Percentiles rank a stretch among this genome's conserved stretches.
phyloP scores from a whole-genome alignment of 35 echinoderm and acorn worm genomes.

The Strongylocentrotus purpuratus region DNA sequence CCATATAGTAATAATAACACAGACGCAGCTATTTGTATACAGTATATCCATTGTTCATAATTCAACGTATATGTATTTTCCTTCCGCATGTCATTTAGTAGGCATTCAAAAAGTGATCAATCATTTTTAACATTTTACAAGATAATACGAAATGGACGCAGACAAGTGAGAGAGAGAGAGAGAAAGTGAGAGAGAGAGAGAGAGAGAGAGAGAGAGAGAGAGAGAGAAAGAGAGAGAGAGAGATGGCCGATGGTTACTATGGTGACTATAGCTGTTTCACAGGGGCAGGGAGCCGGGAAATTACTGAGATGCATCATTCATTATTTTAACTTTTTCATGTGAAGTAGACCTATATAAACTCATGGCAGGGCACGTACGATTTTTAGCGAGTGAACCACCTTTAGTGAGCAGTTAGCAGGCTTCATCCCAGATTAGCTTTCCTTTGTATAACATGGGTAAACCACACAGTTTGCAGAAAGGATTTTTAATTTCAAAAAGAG shows the following conservation, averaged over 20 bases:
- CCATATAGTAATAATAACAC: no score
- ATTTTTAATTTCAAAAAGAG: background rate
- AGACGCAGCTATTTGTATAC: no score
- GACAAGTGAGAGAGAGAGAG: background rate
- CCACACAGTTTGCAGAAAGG: background rate
- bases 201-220: no score
- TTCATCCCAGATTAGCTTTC: background rate
- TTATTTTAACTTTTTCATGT: background rate
- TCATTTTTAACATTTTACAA: no score
- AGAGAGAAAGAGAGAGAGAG: background rate
- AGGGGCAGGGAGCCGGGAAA: background rate
- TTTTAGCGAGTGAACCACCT: background rate
- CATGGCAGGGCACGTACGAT: background rate
- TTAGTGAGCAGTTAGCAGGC: background rate
- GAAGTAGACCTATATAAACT: background rate
- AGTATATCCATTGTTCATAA: no score
- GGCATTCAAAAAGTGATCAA: no score
- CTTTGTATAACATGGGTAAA: constrained; percentile 1
- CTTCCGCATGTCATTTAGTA: no score
- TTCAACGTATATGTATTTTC: no score
- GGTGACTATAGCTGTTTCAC: background rate
- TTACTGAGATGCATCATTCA: background rate
- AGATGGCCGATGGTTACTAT: background rate
- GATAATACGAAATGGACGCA: no score
- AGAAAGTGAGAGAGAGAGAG: background rate